Evolutionary conservation across 1,140 invertebrate species (phyloP), one percentile per base, ranked within the genome.

Genomic region (Dendrolimus punctatus): DNA sequence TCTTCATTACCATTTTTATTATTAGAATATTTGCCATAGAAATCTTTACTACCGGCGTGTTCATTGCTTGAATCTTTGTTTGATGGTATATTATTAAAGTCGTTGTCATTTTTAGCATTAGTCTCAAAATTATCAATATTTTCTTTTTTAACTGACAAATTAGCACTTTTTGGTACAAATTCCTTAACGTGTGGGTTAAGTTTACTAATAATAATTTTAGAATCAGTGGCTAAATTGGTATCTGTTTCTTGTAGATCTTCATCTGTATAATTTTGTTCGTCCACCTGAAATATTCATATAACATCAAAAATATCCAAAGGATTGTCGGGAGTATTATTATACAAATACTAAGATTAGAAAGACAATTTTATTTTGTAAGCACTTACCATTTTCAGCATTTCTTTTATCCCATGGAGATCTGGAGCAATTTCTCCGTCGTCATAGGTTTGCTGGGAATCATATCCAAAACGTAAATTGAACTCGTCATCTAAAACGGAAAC

Each of bases 131-230:
- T 40, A 8, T 58, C 40, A 45, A 46, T 36, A 46, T 46, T 6
- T 46, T 8, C 46, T 46, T 46, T 37, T 38, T 46, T 46, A 38
- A 23, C 6, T 36, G 6, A 4, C 10, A 4, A 9, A 40, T 8
- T 48, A n/a, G 10, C 10, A 55, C 37, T 46, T 49, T 46, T 68
- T 5, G 78, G 72, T 41, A 69, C 44, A 56, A 77, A 81, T 53
- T 73, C 74, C n/a, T 49, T 8, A 9, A 74, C 71, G 45, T 66
- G 43, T 6, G 76, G 76, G 56, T 81, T 73, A 23, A 81, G 55
- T 63, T 74, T 76, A 49, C 64, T 71, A 43, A 71, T 72, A 40
- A 45, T 56, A 23, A 69, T 54, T 6, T 64, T 60, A 44, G 52
- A 41, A 51, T 8, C 39, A 45, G n/a, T 1, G 9, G 6, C 23